phyloP scores from a whole-genome alignment of 2,797 vertebrate species.

The Oophaga sylvatica region DNA sequence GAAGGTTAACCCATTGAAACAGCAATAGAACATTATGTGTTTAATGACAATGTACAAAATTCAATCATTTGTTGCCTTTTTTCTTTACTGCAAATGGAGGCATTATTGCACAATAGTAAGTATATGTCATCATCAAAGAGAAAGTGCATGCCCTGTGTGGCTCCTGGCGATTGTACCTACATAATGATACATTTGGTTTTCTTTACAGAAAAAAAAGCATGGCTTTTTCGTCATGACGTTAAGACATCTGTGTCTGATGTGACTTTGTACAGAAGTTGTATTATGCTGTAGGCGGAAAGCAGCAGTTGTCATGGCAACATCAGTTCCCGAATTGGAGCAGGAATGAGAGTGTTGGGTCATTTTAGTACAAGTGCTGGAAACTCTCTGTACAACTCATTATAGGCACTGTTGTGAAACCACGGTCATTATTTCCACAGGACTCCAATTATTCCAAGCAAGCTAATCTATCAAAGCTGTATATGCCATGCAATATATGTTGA shows the following conservation, averaged over 20 bases:
- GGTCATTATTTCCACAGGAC: conserved; percentile 11
- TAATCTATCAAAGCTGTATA: not conserved
- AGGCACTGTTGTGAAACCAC: not conserved
- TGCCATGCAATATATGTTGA: not conserved
- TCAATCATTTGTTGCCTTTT: too few relatives aligned
- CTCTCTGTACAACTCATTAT: not conserved
- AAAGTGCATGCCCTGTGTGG: not conserved
- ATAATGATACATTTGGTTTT: not conserved
- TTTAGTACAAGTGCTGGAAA: conserved; percentile 14
- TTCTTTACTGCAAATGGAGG: too few relatives aligned
- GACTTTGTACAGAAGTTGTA: not conserved
- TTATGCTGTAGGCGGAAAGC: not conserved
- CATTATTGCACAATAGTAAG: too few relatives aligned
- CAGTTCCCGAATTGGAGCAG: not conserved
- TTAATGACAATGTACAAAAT: too few relatives aligned
- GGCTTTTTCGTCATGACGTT: not conserved
- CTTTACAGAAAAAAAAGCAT: not conserved
- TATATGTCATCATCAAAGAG: too few relatives aligned
- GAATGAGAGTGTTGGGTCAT: conserved; percentile 7
- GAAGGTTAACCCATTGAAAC: too few relatives aligned
- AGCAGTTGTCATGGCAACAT: conserved; percentile 4
- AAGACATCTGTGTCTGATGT: not conserved
- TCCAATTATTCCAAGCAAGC: not conserved
- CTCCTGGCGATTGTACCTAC: not conserved
- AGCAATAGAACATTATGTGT: too few relatives aligned